Conservation (phyloP, 2,797 vertebrate genomes). For the Allobates femoralis region DNA sequence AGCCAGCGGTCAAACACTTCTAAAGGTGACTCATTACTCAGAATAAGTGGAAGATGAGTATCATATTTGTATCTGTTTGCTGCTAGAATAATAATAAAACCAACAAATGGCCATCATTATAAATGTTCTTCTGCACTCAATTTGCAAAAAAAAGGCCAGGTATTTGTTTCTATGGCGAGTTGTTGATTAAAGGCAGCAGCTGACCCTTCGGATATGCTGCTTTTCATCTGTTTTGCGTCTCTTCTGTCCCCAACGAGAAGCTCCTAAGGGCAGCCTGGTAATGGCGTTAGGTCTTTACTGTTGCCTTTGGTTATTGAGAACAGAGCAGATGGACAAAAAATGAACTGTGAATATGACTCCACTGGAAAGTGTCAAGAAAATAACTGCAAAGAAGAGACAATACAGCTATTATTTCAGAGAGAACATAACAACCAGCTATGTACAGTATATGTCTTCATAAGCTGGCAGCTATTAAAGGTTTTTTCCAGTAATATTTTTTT, state of each 20-base stretch:
- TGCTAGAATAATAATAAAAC: neutral
- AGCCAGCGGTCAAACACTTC: slow-evolving; percentile 11
- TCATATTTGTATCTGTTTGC: slow-evolving; percentile 42
- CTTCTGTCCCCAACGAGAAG: neutral
- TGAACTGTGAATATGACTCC: neutral
- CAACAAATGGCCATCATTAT: slow-evolving; percentile 21
- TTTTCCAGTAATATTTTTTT: neutral
- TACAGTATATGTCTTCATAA: slow-evolving; percentile 1
- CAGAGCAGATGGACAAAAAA: slow-evolving; percentile 13
- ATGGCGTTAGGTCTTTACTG: slow-evolving; percentile 19
- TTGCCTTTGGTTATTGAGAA: neutral
- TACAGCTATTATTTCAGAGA: neutral
- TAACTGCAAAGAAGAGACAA: neutral
- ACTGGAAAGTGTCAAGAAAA: neutral
- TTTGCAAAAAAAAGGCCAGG: neutral
- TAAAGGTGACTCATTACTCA: neutral
- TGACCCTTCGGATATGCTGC: slow-evolving; percentile 16
- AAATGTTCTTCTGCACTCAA: slow-evolving; percentile 4
- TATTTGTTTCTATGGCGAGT: slow-evolving; percentile 21
- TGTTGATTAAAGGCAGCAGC: slow-evolving; percentile 42
- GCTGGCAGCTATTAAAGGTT: neutral
- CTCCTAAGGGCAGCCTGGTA: slow-evolving; percentile 3
- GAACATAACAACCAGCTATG: neutral
- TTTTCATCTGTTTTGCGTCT: slow-evolving; percentile 34
- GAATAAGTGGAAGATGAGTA: slow-evolving; percentile 18